Conservation (phyloP, 1,140 invertebrate genomes). For the Stenopsyche tienmushanensis region DNA sequence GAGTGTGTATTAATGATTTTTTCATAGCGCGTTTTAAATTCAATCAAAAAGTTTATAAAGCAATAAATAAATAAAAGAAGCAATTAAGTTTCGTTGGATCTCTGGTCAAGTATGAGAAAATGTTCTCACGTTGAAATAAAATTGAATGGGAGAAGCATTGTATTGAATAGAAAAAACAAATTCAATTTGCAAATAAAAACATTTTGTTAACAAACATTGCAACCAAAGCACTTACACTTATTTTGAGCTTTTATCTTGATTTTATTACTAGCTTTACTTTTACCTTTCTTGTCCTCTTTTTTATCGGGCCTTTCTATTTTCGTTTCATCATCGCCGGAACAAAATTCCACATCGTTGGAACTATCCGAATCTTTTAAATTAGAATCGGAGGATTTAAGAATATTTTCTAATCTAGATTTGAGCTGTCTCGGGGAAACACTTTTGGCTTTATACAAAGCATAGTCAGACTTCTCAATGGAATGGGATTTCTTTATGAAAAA, state of each 20-base stretch:
- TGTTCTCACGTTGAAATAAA: too few species aligned
- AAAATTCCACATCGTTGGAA: background rate
- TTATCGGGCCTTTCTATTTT: too few species aligned
- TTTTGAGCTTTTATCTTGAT: conserved; percentile 25
- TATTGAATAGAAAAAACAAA: too few species aligned
- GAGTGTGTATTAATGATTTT: too few species aligned
- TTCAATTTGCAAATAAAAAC: too few species aligned
- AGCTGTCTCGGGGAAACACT: conserved; percentile 61
- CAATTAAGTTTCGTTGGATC: too few species aligned
- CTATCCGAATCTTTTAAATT: conserved; percentile 25
- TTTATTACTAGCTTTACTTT: conserved; percentile 16
- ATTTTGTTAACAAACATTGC: conserved; percentile 35
- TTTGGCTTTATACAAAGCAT: conserved; percentile 45
- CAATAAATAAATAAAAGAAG: too few species aligned
- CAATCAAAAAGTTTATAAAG: too few species aligned
- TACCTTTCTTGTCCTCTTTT: conserved; percentile 6
- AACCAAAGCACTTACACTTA: conserved; percentile 34
- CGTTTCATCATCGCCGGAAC: conserved; percentile 3
- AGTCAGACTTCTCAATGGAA: conserved; percentile 21
- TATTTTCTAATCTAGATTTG: conserved; percentile 52
- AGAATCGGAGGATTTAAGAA: conserved; percentile 24
- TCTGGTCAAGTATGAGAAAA: too few species aligned
- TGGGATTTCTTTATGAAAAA: conserved; percentile 35
- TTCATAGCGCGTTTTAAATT: too few species aligned
- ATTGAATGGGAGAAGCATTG: too few species aligned